A percentile compares a stretch with the other conserved stretches of the same genome.
phyloP scores from a whole-genome alignment of 2,113 vertebrate genomes.

The Urocolius indicus region DNA sequence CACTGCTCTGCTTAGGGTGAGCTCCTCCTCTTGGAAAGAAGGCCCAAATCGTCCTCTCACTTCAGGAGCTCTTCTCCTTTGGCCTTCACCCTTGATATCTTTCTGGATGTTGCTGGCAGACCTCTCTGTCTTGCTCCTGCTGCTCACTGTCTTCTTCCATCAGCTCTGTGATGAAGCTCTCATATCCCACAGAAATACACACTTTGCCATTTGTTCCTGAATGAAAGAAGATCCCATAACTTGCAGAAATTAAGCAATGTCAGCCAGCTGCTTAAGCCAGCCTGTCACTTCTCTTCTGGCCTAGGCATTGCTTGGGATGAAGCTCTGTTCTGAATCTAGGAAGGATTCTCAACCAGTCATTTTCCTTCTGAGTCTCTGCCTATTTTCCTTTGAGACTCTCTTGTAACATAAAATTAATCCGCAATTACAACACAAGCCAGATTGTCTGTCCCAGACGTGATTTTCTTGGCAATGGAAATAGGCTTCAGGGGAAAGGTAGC shows the following conservation, averaged over 20 bases:
- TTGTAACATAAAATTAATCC: background rate
- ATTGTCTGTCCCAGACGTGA: background rate
- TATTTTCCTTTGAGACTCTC: background rate
- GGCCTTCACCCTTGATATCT: background rate
- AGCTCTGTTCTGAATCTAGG: background rate
- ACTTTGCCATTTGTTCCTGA: background rate
- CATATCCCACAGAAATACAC: background rate
- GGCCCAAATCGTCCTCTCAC: accelerated
- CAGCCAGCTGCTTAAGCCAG: background rate
- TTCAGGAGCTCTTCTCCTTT: background rate
- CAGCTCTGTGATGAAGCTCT: background rate
- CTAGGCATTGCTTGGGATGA: background rate
- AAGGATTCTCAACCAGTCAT: background rate
- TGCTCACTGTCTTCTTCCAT: background rate
- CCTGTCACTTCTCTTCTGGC: background rate
- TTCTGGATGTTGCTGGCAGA: background rate
- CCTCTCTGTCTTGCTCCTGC: background rate
- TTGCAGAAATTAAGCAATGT: background rate
- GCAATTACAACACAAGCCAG: background rate
- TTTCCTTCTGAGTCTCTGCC: background rate
- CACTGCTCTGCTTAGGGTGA: background rate
- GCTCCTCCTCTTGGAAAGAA: background rate
- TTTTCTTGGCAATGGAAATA: background rate
- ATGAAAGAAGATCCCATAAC: background rate
- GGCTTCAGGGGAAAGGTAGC: background rate